A percentile compares a stretch with the other conserved stretches of the same genome.
Conservation (phyloP, 2,888 invertebrate genomes). For the Mythimna vitellina region DNA sequence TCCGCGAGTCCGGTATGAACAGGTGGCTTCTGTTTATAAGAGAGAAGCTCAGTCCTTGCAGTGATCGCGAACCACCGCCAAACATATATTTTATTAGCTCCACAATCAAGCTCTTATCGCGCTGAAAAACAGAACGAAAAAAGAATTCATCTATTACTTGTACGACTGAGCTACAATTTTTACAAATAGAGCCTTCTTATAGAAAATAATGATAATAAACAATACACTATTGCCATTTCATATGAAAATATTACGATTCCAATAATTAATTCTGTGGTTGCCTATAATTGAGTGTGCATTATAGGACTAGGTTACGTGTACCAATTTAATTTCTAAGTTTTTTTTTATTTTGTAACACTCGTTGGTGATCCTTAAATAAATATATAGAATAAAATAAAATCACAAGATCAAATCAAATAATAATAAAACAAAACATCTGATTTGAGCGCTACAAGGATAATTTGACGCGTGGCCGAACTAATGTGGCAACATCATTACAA, state of each 20-base stretch:
- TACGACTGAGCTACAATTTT: background rate
- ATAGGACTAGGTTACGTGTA: no score
- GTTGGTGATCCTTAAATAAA: no score
- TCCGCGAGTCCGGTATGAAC: slow-evolving; percentile 78
- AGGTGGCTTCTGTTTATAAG: slow-evolving; percentile 79
- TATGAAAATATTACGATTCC: no score
- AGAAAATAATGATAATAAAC: no score
- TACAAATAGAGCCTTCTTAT: no score
- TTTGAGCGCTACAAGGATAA: background rate
- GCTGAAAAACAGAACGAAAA: slow-evolving; percentile 68
- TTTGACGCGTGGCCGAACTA: background rate
- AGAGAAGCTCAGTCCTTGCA: slow-evolving; percentile 86
- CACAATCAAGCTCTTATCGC: slow-evolving; percentile 76
- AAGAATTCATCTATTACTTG: background rate
- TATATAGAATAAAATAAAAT: no score
- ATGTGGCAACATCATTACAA: no score
- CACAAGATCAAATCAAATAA: background rate
- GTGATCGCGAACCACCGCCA: slow-evolving; percentile 82
- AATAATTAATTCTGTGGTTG: no score
- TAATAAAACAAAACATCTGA: background rate
- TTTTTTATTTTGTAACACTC: no score
- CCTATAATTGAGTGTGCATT: no score
- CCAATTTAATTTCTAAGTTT: no score
- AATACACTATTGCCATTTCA: no score
- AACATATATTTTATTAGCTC: slow-evolving; percentile 76